Conservation (phyloP, 2,113 vertebrate species). For the Corythaixoides concolor region DNA sequence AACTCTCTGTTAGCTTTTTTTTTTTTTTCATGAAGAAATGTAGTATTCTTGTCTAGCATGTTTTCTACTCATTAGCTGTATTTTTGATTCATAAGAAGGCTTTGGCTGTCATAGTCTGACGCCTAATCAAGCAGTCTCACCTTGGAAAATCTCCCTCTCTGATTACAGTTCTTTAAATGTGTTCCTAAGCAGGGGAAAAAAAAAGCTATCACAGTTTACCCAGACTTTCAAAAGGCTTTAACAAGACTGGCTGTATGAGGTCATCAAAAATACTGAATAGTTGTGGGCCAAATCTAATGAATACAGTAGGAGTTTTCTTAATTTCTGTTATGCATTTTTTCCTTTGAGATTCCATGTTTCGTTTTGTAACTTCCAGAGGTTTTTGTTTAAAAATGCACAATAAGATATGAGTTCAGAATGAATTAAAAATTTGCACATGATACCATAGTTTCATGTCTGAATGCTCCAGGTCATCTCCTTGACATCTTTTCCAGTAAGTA, state of each 20-base stretch:
- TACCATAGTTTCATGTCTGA: background rate
- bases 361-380: background rate
- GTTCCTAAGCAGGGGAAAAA: background rate
- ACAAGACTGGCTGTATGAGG: background rate
- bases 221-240: background rate
- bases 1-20: background rate
- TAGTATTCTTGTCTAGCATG: background rate
- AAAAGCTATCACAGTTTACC: background rate
- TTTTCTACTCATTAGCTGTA: background rate
- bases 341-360: background rate
- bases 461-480: background rate
- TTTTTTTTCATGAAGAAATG: background rate
- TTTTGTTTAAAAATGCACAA: background rate
- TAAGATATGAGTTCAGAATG: background rate
- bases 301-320: background rate
- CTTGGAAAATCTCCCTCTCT: background rate
- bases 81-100: background rate
- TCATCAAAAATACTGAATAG: background rate
- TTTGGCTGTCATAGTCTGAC: background rate
- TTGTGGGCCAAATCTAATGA: background rate
- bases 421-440: background rate
- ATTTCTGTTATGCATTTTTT: background rate
- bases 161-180: background rate
- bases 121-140: background rate
- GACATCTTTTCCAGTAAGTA: background rate